Base-by-base conservation (phyloP, 2,113 vertebrate species). In the Turdus rufiventris region DNA sequence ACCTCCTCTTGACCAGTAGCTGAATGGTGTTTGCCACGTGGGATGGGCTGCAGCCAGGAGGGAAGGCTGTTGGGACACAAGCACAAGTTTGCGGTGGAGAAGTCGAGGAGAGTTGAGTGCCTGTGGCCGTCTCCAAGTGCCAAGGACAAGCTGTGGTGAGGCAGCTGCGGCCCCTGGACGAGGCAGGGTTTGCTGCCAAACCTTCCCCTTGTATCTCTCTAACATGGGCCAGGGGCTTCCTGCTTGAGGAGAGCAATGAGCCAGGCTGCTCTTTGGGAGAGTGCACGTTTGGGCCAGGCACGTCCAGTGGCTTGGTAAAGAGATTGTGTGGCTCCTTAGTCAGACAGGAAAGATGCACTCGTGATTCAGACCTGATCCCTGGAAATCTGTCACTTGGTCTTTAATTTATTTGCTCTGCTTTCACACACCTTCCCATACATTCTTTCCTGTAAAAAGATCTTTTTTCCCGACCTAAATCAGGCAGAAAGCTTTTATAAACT, bases 21-120 rank as follows among this genome's bases (percentile, higher is more conserved):
- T 61, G 40, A 2, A 3, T 12, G 40, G 67, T 7, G 29, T 25
- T 84, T 36, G 68, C 34, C 0, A 0, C 0, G 1, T 1, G 16
- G 42, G 28, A 63, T 7, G 2, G 38, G 34, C 20, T 18, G 42
- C 33, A 15, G 61, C 15, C 0, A 0, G 36, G 18, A 15, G 18
- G 47, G 24, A 12, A 51, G 29, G 61, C 53, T 51, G 12, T 6
- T 13, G 8, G 63, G 56, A 48, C 45, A 16, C 4, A 13, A 31
- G 53, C 18, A 66, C 18, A 48, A 5, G 53, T 25, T 87, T 0
- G 0, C n/a, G 77, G 40, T 53, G 88, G 53, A 2, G 53, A 12
- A 7, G 60, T 2, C 58, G 36, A 63, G 70, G n/a, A 38, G 38
- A 38, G 68, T 42, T 43, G 54, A 42, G 73, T 58, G 63, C 31